Conservation (phyloP, 2,113 vertebrate genomes). For the Emydura subglobosa region DNA sequence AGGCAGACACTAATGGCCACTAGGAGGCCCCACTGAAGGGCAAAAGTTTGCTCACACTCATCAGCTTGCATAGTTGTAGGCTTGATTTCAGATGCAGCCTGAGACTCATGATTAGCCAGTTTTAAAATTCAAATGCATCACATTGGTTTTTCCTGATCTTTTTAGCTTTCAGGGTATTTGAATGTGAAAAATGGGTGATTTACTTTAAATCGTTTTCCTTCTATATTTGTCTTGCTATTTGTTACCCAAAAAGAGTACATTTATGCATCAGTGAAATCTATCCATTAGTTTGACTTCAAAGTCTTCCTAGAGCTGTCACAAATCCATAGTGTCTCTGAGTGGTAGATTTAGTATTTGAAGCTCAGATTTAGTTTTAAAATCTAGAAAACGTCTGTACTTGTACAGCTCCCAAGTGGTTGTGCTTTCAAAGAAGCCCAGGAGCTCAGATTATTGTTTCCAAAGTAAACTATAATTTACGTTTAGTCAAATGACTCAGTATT, state of each 20-base stretch:
- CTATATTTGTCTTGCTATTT: not conserved
- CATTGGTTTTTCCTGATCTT: not conserved
- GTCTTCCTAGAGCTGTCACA: slow-evolving; percentile 5
- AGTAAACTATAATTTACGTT: not conserved
- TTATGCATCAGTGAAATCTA: not conserved
- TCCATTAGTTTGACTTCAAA: not conserved
- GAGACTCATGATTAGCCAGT: not conserved
- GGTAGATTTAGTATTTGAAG: not conserved
- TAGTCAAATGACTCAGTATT: not conserved
- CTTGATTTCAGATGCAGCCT: slow-evolving; percentile 32
- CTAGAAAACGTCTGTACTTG: not conserved
- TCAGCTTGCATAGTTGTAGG: not conserved
- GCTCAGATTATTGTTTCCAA: not conserved
- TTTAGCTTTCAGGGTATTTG: not conserved
- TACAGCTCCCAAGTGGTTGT: not conserved
- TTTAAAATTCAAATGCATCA: slow-evolving; percentile 26
- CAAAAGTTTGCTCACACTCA: not conserved
- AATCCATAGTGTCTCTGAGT: rapidly evolving
- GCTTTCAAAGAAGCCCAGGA: not conserved
- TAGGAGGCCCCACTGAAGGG: not conserved
- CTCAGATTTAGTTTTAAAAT: slow-evolving; percentile 7
- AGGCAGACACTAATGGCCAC: not conserved
- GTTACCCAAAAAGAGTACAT: not conserved
- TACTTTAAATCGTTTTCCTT: not conserved
- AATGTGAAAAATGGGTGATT: not conserved